phyloP scores from a whole-genome alignment of 1,140 invertebrate species.

The Ostrea edulis region DNA sequence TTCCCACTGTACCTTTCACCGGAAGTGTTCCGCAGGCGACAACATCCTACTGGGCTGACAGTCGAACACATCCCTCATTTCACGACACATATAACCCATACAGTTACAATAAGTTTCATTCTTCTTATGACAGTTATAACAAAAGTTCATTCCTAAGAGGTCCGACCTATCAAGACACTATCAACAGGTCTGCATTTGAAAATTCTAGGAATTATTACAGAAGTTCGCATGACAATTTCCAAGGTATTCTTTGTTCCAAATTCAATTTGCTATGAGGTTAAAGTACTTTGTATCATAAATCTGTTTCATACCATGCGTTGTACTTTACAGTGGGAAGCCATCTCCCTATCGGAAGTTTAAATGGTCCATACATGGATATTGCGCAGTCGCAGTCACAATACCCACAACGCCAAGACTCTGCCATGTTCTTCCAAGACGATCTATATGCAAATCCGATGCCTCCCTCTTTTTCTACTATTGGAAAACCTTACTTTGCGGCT shows the following conservation, averaged over 20 bases:
- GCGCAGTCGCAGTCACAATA: constrained; percentile 64
- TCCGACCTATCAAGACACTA: constrained; percentile 64
- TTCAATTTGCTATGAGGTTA: not conserved
- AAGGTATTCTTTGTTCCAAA: constrained; percentile 56
- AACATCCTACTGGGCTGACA: constrained; percentile 67
- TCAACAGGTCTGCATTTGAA: constrained; percentile 67
- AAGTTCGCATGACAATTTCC: constrained; percentile 68
- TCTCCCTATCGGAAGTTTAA: constrained; percentile 64
- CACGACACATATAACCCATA: constrained; percentile 67
- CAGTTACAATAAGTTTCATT: constrained; percentile 63
- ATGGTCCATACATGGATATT: constrained; percentile 72
- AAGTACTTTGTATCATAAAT: not conserved
- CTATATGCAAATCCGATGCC: constrained; percentile 58
- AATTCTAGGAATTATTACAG: constrained; percentile 62
- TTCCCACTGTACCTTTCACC: constrained; percentile 59
- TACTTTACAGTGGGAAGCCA: constrained; percentile 59
- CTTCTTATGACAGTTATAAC: constrained; percentile 68
- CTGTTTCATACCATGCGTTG: not conserved
- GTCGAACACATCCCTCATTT: constrained; percentile 58
- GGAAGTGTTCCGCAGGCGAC: constrained; percentile 57
- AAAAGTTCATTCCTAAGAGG: constrained; percentile 66
- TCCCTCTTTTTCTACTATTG: constrained; percentile 59
- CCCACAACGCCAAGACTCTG: constrained; percentile 60
- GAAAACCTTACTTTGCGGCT: constrained; percentile 66
- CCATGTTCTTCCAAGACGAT: constrained; percentile 65